phyloP scores from a whole-genome alignment of 2,797 vertebrate species.

The Sitta carolinensis region DNA sequence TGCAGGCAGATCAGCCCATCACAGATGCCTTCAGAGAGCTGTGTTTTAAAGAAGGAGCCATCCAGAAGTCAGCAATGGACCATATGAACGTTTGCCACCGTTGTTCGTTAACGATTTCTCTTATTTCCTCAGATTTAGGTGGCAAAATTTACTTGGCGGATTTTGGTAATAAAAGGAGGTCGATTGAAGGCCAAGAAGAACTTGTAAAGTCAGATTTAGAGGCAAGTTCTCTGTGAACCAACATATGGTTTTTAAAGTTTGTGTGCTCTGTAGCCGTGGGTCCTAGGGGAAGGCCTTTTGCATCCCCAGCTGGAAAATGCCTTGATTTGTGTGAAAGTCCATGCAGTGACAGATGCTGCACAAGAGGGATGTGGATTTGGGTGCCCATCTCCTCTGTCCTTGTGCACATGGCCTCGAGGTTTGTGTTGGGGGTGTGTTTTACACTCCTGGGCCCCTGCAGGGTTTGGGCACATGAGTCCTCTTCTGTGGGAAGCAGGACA shows the following conservation, averaged over 20 bases:
- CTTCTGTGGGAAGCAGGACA: too few species aligned
- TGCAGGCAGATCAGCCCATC: not conserved
- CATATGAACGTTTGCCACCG: not conserved
- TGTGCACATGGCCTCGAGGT: not conserved
- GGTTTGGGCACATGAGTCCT: not conserved
- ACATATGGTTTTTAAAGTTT: not conserved
- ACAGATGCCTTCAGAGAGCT: not conserved
- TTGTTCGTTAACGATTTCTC: not conserved
- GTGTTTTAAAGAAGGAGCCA: not conserved
- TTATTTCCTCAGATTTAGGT: slow-evolving; percentile 63
- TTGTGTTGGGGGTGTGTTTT: not conserved
- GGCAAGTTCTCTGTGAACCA: slow-evolving; percentile 40
- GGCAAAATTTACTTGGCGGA: slow-evolving; percentile 66
- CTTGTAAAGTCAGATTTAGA: slow-evolving; percentile 57
- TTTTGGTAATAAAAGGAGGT: slow-evolving; percentile 65
- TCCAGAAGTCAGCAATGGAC: not conserved
- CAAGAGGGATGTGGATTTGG: not conserved
- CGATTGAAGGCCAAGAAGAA: not conserved
- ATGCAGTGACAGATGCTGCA: rapidly evolving
- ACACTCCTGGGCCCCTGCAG: not conserved
- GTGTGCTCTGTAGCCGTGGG: not conserved
- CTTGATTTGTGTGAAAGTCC: not conserved
- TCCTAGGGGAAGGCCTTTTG: not conserved
- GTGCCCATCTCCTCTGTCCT: not conserved
- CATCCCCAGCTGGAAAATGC: not conserved